Evolutionary conservation across 2,888 invertebrate species (phyloP), one percentile per base, ranked within the genome.

Genomic region (Meiosimyza platycephala): DNA sequence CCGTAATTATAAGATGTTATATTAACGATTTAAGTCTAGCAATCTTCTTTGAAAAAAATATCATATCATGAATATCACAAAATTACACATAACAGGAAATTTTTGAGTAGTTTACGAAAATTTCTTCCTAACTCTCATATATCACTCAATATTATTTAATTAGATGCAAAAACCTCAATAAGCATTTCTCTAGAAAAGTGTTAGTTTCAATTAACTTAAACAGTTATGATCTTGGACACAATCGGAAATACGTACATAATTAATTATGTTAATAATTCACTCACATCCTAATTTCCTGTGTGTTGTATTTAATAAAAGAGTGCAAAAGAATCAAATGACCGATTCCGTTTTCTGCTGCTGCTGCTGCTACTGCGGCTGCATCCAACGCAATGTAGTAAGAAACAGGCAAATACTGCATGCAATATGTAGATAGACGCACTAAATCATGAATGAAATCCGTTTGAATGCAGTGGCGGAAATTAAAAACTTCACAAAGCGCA

Each of bases 271-370:
- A 51, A 28, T 60, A 64, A 52, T 6, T 33, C 54, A 70, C 70
- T 70, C 63, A 70, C 70, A 55, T 70, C 70, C 70, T 70, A 63
- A 62, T 63, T 62, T 70, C 63, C 63, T 52, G 48, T 40, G 40
- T 40, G 60, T 62, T 52, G 70, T 15, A 28, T 57, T n/a, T 57
- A 40, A 52, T 40, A 16, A 16, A 54, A 16, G 50, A 52, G 51
- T 52, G 60, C 52, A 13, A 16, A 51, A 70, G 69, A 60, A 62
- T 57, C 67, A 48, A 22, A 57, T 51, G 67, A 40, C n/a, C 51
- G 65, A 22, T n/a, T 54, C 52, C 13, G 52, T 52, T 5, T 15
- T 33, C 18, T 55, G 40, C 67, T 28, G 22, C 22, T 40, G 9
- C 40, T 40, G 40, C 40, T 9, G 9, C 40, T 7, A 9, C 40